These are phyloP conservation scores for Cebidichthys violaceus DNA, from an alignment of 2,113 vertebrate species.

Conservation along the genomic window DNA sequence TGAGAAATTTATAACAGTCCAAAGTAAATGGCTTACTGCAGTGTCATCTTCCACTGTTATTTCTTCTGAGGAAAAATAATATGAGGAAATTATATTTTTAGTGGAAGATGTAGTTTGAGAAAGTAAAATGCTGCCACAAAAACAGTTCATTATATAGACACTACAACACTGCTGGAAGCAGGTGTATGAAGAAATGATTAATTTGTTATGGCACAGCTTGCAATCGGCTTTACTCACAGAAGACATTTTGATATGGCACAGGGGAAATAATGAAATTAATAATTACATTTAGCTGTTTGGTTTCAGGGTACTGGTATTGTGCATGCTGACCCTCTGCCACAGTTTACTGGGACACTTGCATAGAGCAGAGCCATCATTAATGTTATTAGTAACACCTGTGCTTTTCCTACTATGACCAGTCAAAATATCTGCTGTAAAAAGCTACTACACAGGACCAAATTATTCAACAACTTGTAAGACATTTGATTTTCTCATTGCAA, in stretches of 20 bases:
- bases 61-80: constrained; percentile 13
- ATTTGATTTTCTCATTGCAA: background rate
- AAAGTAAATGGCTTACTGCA: background rate
- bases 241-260: constrained; percentile 6
- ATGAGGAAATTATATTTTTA: background rate
- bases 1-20: background rate
- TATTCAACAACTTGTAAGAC: background rate
- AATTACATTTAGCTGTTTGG: background rate
- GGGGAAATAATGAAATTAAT: background rate
- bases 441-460: too few species aligned
- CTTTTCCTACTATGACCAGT: too few species aligned
- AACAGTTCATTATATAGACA: background rate
- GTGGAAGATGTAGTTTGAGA: background rate
- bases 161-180: background rate
- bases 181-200: background rate
- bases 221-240: background rate
- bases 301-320: constrained; percentile 2
- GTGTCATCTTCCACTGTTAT: background rate
- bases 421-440: too few species aligned
- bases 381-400: too few species aligned
- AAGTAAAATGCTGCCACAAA: constrained; percentile 1
- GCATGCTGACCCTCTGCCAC: too few species aligned
- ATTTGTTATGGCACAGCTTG: background rate
- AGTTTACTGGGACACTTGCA: too few species aligned
- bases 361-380: too few species aligned